Conservation (phyloP, 2,888 invertebrate species). For the Invenusta paracnida region DNA sequence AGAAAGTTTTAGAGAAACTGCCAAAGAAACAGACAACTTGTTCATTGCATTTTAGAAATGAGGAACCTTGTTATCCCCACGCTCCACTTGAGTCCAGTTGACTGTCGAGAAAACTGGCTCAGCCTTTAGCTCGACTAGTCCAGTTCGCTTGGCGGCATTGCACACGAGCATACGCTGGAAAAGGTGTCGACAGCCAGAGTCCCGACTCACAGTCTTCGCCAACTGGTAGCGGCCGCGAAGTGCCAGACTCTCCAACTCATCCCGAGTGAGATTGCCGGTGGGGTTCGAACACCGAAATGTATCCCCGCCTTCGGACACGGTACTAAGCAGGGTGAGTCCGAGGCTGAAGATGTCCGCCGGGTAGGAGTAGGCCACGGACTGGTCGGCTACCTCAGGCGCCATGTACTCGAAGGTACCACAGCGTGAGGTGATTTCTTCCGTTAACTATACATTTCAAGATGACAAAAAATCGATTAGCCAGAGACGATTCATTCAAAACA, state of each 20-base stretch:
- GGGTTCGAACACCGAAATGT: neutral
- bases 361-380: neutral
- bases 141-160: neutral
- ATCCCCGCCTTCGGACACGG: neutral
- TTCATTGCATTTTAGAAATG: too few relatives aligned
- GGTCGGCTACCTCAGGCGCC: neutral
- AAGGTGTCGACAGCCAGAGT: neutral
- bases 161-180: neutral
- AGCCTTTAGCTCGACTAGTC: neutral
- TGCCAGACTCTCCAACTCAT: neutral
- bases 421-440: neutral
- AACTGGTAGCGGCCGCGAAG: neutral
- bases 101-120: neutral
- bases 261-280: neutral
- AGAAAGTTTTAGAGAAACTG: too few relatives aligned
- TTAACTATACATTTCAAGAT: too few relatives aligned
- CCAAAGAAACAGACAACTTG: too few relatives aligned
- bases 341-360: neutral
- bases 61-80: neutral
- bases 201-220: neutral
- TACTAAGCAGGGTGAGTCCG: neutral
- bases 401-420: neutral
- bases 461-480: too few relatives aligned
- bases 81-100: neutral
- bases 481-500: too few relatives aligned